Evolutionary conservation across 2,113 vertebrate species (phyloP).

Genomic region (Actinemys pallida): DNA sequence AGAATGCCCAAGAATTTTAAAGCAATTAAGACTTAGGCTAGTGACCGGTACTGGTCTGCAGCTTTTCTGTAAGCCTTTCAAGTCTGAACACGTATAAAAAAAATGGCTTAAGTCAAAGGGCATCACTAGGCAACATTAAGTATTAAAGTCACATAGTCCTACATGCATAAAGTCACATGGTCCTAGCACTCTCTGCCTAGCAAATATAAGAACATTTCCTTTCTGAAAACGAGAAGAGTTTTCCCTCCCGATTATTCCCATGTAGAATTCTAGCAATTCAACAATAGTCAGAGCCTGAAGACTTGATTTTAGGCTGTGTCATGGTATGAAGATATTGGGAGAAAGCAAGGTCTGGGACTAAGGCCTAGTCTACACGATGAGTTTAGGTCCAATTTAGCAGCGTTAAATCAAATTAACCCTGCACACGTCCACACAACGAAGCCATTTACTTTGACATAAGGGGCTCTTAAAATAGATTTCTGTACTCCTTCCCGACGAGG

Average conservation of each 20-base stretch:
- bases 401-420: too few relatives aligned
- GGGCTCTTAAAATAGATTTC: too few relatives aligned
- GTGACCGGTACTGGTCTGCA: neutral
- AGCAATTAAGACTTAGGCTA: neutral
- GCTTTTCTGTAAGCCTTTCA: conserved; percentile 44
- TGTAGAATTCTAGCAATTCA: neutral
- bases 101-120: neutral
- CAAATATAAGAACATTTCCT: neutral
- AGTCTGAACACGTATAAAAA: conserved; percentile 31
- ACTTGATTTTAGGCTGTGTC: neutral
- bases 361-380: too few relatives aligned
- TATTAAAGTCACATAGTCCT: neutral
- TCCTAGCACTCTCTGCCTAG: neutral
- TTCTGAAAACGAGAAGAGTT: neutral
- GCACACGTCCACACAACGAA: too few relatives aligned
- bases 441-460: too few relatives aligned
- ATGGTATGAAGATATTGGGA: neutral
- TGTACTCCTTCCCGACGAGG: too few relatives aligned
- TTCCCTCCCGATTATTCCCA: neutral
- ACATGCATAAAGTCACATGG: neutral
- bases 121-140: conserved; percentile 23
- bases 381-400: too few relatives aligned
- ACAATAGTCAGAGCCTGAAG: neutral
- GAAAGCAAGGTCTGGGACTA: neutral
- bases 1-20: conserved; percentile 6